These are phyloP conservation scores for Contarinia nasturtii DNA, from an alignment of 1,140 invertebrate genomes.

Conservation along the genomic window DNA sequence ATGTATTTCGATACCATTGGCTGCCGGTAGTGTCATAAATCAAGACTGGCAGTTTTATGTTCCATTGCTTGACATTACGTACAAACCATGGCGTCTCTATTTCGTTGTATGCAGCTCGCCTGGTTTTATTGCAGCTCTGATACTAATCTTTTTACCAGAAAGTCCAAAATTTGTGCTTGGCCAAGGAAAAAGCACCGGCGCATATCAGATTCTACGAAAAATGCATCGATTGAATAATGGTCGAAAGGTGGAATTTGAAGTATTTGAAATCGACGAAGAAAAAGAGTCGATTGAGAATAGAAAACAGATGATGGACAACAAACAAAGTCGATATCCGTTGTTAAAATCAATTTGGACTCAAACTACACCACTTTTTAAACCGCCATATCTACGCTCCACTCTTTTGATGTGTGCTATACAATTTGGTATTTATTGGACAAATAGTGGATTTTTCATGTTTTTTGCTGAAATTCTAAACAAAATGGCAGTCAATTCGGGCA, in stretches of 20 bases:
- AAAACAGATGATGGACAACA: background rate
- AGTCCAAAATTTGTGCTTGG: slow-evolving; percentile 47
- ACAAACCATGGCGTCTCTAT: slow-evolving; percentile 48
- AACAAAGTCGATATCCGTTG: background rate
- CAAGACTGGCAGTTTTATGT: slow-evolving; percentile 25
- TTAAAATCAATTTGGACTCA: slow-evolving; percentile 24
- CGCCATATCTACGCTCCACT: too few relatives aligned
- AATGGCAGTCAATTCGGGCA: slow-evolving; percentile 16
- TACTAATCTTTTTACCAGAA: slow-evolving; percentile 41
- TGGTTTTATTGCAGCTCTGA: slow-evolving; percentile 31
- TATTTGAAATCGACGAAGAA: background rate
- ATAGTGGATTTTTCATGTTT: slow-evolving; percentile 31
- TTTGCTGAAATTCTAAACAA: slow-evolving; percentile 30
- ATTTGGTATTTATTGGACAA: slow-evolving; percentile 27
- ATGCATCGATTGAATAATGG: slow-evolving; percentile 23
- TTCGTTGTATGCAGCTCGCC: slow-evolving; percentile 40
- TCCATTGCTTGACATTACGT: slow-evolving; percentile 3
- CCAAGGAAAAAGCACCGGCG: slow-evolving; percentile 29
- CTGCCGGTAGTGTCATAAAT: slow-evolving; percentile 48
- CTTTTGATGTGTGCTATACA: slow-evolving; percentile 14
- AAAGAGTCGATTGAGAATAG: background rate
- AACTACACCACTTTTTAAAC: slow-evolving; percentile 9
- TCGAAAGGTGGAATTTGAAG: slow-evolving; percentile 10
- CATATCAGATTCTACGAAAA: slow-evolving; percentile 28
- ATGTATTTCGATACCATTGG: slow-evolving; percentile 25